Evolutionary conservation across 2,113 vertebrate species (phyloP), one percentile per base, ranked within the genome.

Genomic region (Nanorana parkeri): DNA sequence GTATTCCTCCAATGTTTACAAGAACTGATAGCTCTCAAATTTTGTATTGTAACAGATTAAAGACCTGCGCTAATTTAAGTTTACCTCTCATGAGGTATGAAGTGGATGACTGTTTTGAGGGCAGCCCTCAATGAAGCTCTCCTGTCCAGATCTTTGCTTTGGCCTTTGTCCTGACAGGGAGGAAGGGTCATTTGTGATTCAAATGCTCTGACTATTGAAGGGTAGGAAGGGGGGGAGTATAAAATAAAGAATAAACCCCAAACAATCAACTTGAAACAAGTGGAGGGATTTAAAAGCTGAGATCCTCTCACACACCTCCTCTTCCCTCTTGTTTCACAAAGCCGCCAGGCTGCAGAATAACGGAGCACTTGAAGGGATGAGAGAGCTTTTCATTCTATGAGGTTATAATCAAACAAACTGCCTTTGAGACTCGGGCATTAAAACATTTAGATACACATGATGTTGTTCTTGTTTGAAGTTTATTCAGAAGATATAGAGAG

Each of bases 321-420:
- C 71, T 36, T 52, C 20, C 68, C 68, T 72, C 82, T 68, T 1
- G 32, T 0, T 0, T 78, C n/a, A 64, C 76, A 29, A 32, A 85
- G 82, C 78, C 88, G 88, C 87, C 91, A 86, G 84, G 90, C 89
- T 86, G 89, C 87, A 88, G 85, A 91, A 83, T 86, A 83, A 84
- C 67, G 0, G 67, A 85, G 85, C 85, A 87, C 88, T 93, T 72
- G 0, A 85, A n/a, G 84, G 80, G 86, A 73, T 21, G 4, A 89
- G 88, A 90, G 89, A 85, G 89, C 88, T 90, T 89, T 91, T 87
- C 87, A 90, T 47, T 86, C 87, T 81, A 87, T 90, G 87, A 87
- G 87, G 84, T 89, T 84, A 84, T 90, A 91, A 88, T 67, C 87
- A 94, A 91, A 88, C 90, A 90, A 87, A 87, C 86, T 20, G 84